Percentiles rank a stretch among this genome's conserved stretches.
phyloP scores from a whole-genome alignment of 2,888 invertebrate species.

The Venusia cambrica region DNA sequence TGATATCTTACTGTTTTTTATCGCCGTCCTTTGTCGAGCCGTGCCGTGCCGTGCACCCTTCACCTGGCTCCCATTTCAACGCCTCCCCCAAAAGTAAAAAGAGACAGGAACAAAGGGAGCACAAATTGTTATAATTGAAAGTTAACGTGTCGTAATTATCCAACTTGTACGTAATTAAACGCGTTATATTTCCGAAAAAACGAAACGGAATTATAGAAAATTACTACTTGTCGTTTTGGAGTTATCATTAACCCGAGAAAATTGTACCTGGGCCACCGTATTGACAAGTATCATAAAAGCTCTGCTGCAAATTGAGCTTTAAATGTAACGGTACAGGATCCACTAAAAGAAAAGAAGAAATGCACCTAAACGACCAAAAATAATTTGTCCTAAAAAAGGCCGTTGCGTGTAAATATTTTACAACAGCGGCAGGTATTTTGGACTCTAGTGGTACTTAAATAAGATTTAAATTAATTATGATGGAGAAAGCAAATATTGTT shows the following conservation, averaged over 20 bases:
- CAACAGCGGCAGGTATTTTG: constrained; percentile 16
- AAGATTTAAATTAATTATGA: constrained; percentile 23
- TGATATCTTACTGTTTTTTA: too few relatives aligned
- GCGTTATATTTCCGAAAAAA: constrained; percentile 46
- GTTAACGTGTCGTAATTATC: constrained; percentile 51
- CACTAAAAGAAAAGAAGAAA: constrained; percentile 12
- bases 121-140: constrained; percentile 54
- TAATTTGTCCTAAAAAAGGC: constrained; percentile 35
- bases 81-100: constrained; percentile 31
- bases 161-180: constrained; percentile 56
- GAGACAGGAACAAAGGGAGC: constrained; percentile 37
- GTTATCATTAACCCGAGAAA: constrained; percentile 42
- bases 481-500: constrained; percentile 16
- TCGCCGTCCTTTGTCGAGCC: too few relatives aligned
- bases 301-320: constrained; percentile 20
- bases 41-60: too few relatives aligned
- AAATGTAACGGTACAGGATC: constrained; percentile 12
- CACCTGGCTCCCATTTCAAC: constrained; percentile 5
- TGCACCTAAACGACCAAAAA: constrained; percentile 30
- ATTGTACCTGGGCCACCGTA: constrained; percentile 28
- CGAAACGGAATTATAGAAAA: constrained; percentile 55
- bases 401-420: constrained; percentile 16
- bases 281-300: constrained; percentile 27
- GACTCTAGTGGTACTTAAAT: constrained; percentile 14
- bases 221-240: constrained; percentile 50